phyloP scores from a whole-genome alignment of 2,888 invertebrate species.

The Blastobasis adustella region DNA sequence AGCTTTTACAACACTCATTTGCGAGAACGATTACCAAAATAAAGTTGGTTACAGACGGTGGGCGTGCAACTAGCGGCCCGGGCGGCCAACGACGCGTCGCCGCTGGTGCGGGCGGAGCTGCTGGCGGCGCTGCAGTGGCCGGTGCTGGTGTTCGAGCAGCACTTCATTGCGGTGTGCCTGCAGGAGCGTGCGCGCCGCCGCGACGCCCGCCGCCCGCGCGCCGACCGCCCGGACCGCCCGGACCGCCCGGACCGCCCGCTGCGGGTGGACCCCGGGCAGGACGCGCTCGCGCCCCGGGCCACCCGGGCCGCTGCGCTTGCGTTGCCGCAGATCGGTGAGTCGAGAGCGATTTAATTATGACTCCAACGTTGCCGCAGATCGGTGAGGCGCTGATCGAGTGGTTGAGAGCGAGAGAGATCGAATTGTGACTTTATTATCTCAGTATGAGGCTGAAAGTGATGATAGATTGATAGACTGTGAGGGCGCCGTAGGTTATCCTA shows the following conservation, averaged over 20 bases:
- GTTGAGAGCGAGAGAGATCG: too few species aligned
- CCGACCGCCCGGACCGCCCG: slow-evolving; percentile 1
- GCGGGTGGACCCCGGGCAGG: slow-evolving; percentile 43
- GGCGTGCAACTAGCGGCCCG: slow-evolving; percentile 89
- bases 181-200: slow-evolving; percentile 67
- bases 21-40: too few species aligned
- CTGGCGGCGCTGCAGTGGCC: slow-evolving; percentile 87
- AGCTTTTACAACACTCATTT: too few species aligned
- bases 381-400: not conserved
- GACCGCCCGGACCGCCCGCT: slow-evolving; percentile 15
- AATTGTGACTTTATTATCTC: too few species aligned
- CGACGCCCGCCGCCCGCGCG: slow-evolving; percentile 19
- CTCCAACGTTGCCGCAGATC: not conserved
- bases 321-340: slow-evolving; percentile 48
- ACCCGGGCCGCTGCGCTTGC: slow-evolving; percentile 25
- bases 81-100: slow-evolving; percentile 87
- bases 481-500: too few species aligned
- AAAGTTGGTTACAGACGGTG: slow-evolving; percentile 68
- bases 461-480: too few species aligned
- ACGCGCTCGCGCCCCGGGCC: slow-evolving; percentile 39
- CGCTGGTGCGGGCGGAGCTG: slow-evolving; percentile 90
- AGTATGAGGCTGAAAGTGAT: too few species aligned
- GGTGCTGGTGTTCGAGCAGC: slow-evolving; percentile 89
- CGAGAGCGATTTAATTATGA: not conserved
- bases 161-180: slow-evolving; percentile 86